Evolutionary conservation across 2,888 invertebrate species (phyloP), one percentile per base, ranked within the genome.

Genomic region (Hyposoter didymator): DNA sequence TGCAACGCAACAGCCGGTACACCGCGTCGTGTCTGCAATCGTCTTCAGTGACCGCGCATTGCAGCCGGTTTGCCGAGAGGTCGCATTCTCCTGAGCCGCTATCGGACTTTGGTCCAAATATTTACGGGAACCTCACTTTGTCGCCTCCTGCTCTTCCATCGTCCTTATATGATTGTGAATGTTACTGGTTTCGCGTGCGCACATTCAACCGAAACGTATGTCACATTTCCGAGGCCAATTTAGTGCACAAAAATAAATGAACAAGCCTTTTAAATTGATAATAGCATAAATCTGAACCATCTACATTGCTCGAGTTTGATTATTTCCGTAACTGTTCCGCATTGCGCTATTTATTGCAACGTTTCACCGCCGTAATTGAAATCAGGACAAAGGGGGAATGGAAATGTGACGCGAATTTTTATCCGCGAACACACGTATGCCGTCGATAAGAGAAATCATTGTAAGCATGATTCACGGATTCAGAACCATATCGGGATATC

Each of bases 71-170:
- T 75, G 32, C 64, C 64, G 64, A 75, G 75, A 69, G 78, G 78
- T 78, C 78, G 55, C 78, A 59, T 59, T 59, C 67, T 47, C 74
- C 62, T 5, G 12, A 47, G 28, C 62, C 82, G 87, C 90, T 90
- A 88, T 90, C 90, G 85, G 87, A 84, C 88, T 87, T 90, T 47
- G 90, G 88, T 90, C 89, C 90, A 91, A 91, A 91, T 91, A 90
- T 91, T 91, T 91, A 91, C 88, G 90, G 90, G 87, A 45, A 28
- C 22, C 59, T 6, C 45, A 14, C 32, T 39, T 22, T 32, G 8
- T 55, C 28, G 14, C 22, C 28, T 14, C 14, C 66, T 52, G 43
- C n/a, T 55, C 28, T 69, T 28, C 32, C 78, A 12, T 69, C 43
- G 17, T 69, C 67, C 69, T 78, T 69, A 78, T 67, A 69, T 43